Base-by-base conservation (phyloP, 2,888 invertebrate genomes). In the Himalopsyche japonica region DNA sequence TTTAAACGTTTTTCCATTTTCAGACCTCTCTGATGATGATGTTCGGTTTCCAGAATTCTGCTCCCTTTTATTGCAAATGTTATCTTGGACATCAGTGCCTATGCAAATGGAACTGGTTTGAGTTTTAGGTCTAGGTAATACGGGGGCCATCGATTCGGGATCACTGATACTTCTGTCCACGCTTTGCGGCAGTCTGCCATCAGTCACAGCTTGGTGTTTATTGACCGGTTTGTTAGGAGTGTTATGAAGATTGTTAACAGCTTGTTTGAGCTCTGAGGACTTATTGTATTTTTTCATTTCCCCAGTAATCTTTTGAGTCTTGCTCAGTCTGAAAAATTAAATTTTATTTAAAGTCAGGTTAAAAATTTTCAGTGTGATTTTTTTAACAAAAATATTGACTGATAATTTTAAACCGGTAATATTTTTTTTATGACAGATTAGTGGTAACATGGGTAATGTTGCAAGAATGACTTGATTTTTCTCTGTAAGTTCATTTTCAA, bases 231-330 rank as follows among this genome's bases (percentile, higher is more conserved):
- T 87, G 48, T 43, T 83, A 57, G 82, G 76, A n/a, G 80, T 27
- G 37, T 20, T 30, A n/a, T 80, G 64, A n/a, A 57, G 81, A 79
- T 82, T 80, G 82, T 77, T 81, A 47, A 20, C 27, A 4, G 32
- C 27, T 49, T 82, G 81, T 77, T 83, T 83, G 64, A 43, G 37
- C 8, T 85, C 83, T 12, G 20, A 18, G 8, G 43, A 70, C 34
- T 83, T 84, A 12, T 57, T 64, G 70, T 79, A 24, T 82, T 82
- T 76, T 82, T 82, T n/a, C 91, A 90, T 30, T 89, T 91, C 1
- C 91, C 89, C 85, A 91, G 91, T 83, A 90, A 85, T 15, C 89
- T 88, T 92, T 91, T 49, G 91, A 87, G 85, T 91, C 91, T 88
- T 92, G 88, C 88, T 91, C 27, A 92, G 88, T 85, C 92, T 92